Percentiles rank a stretch among this genome's conserved stretches.
Conservation (phyloP, 2,113 vertebrate species). For the Spea multiplicata region DNA sequence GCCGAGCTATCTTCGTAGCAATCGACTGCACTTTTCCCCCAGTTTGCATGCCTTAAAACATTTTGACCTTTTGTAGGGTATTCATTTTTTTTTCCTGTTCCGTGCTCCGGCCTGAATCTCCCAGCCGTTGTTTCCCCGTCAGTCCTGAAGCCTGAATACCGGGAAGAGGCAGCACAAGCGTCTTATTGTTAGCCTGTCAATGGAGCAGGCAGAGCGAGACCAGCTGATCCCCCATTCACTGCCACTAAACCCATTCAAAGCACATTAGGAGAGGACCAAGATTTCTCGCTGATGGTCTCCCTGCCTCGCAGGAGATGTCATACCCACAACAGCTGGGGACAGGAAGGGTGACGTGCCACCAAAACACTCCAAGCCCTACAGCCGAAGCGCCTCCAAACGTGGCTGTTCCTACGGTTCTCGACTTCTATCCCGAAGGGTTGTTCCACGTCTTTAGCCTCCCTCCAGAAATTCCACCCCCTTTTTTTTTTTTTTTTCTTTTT, state of each 20-base stretch:
- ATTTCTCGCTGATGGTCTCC: conserved; percentile 19
- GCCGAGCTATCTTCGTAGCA: too few species aligned
- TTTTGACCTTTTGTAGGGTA: background rate
- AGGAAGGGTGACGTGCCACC: background rate
- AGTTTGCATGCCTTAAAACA: too few species aligned
- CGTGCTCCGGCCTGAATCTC: background rate
- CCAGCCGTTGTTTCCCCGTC: background rate
- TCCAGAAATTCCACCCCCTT: background rate
- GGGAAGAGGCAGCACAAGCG: conserved; percentile 34
- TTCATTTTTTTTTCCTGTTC: background rate
- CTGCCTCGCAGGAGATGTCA: background rate
- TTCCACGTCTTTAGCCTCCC: too few species aligned
- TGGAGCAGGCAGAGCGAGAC: conserved; percentile 29
- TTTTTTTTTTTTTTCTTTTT: background rate
- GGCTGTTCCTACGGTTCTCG: background rate
- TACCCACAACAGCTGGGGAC: background rate
- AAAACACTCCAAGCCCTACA: background rate
- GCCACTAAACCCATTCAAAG: conserved; percentile 37
- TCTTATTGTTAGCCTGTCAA: conserved; percentile 43
- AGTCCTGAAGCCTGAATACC: background rate
- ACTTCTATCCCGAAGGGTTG: too few species aligned
- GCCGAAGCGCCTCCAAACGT: background rate
- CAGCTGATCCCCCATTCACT: conserved; percentile 42
- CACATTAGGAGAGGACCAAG: background rate
- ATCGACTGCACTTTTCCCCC: too few species aligned